Conservation (phyloP, 2,888 invertebrate genomes). For the Synergus gifuensis region DNA sequence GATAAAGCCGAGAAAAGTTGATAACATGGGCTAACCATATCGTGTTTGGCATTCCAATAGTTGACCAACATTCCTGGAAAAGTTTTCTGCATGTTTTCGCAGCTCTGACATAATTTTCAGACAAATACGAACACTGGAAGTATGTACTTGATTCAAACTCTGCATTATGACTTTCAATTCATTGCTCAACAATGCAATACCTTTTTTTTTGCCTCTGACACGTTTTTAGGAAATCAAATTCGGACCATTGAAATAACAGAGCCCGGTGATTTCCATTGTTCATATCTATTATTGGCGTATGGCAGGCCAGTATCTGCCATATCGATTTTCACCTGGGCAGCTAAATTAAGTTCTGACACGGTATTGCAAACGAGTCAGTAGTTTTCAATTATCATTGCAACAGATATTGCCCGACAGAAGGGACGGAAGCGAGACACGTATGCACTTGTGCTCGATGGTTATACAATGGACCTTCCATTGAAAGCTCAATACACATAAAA, state of each 20-base stretch:
- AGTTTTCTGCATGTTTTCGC: background rate
- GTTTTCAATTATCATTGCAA: constrained; percentile 55
- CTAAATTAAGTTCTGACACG: constrained; percentile 41
- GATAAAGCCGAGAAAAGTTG: background rate
- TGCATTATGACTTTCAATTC: background rate
- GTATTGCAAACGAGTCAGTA: constrained; percentile 47
- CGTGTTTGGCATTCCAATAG: background rate
- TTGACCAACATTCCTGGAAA: background rate
- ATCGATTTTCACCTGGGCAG: constrained; percentile 38
- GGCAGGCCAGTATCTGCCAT: constrained; percentile 10
- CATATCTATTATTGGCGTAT: constrained; percentile 48
- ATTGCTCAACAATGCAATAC: background rate
- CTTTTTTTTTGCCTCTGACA: background rate
- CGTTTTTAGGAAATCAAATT: constrained; percentile 14
- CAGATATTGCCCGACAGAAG: constrained; percentile 46
- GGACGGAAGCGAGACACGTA: constrained; percentile 43
- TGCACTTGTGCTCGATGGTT: constrained; percentile 47
- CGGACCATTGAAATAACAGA: background rate
- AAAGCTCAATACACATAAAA: constrained; percentile 63
- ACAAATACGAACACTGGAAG: background rate
- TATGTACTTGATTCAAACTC: background rate
- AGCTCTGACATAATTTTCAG: background rate
- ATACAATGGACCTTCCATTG: constrained; percentile 52
- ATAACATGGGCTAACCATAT: background rate
- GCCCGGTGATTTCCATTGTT: constrained; percentile 45